Evolutionary conservation across 2,113 vertebrate genomes (phyloP), one percentile per base, ranked within the genome.

Genomic region (Calidris pugnax): DNA sequence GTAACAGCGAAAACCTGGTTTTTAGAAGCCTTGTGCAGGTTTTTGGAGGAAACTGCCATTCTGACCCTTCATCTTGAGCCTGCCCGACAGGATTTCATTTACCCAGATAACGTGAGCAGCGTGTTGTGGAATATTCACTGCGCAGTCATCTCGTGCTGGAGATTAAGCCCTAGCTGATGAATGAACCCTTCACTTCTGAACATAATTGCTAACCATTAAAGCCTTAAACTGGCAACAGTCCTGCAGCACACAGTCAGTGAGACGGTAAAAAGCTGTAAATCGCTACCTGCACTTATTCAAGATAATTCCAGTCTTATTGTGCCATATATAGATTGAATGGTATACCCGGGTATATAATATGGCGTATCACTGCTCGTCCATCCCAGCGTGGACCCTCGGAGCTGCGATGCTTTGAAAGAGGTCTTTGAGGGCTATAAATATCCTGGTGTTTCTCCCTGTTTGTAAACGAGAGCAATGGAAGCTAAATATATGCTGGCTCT

Each of bases 131-230:
- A 67, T 55, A 63, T 16, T 96, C 59, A 37, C 85, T 82, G 89
- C 62, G 68, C 69, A 79, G 50, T 77, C 90, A 45, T 47, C 85
- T 51, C 77, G 17, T 55, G 77, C 55, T 83, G 26, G 73, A 93
- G 93, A 95, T 97, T 95, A 94, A 97, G 95, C 83, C 24, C 43
- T 27, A 24, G 68, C 75, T 89, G 94, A 94, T 93, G 84, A 98
- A 98, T 91, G 96, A 95, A 90, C 16, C 67, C 87, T 96, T 97
- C 85, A 60, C 81, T 97, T 89, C 28, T 85, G 66, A 91, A 91
- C 37, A 37, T 48, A 95, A 97, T 88, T 95, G 81, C 85, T 69
- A 89, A 95, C 87, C 77, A 94, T 78, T 68, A 95, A 89, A 92
- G 93, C 76, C 75, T 85, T 94, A 41, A 93, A 82, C 71, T 90